These are phyloP conservation scores for Oegoconia quadripuncta DNA, from an alignment of 2,888 invertebrate species.

Conservation along the genomic window DNA sequence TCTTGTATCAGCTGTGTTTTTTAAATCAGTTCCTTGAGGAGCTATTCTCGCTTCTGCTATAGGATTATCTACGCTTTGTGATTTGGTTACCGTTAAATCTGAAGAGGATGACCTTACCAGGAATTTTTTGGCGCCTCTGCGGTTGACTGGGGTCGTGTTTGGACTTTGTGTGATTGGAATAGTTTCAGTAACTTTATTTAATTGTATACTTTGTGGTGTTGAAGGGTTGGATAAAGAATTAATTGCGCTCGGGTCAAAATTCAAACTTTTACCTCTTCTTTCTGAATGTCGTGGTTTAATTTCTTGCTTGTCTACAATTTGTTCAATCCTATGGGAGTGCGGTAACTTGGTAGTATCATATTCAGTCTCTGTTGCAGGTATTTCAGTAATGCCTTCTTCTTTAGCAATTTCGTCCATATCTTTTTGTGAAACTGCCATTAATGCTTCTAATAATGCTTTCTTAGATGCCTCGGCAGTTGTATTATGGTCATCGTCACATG, in stretches of 20 bases:
- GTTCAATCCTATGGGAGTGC: slow-evolving; percentile 41
- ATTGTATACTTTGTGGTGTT: slow-evolving; percentile 39
- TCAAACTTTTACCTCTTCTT: slow-evolving; percentile 54
- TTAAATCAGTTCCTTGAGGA: slow-evolving; percentile 42
- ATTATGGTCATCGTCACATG: slow-evolving; percentile 86
- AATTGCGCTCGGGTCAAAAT: slow-evolving; percentile 55
- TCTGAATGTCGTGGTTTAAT: slow-evolving; percentile 36
- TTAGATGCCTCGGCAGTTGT: slow-evolving; percentile 85
- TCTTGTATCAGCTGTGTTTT: slow-evolving; percentile 83
- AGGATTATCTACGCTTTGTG: slow-evolving; percentile 50
- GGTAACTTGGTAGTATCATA: slow-evolving; percentile 39
- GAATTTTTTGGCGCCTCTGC: slow-evolving; percentile 61
- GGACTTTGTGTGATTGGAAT: slow-evolving; percentile 50
- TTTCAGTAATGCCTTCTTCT: slow-evolving; percentile 48
- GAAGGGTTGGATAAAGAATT: slow-evolving; percentile 61
- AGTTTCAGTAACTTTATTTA: slow-evolving; percentile 39
- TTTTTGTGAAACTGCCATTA: slow-evolving; percentile 82
- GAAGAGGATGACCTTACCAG: slow-evolving; percentile 38
- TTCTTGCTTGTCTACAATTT: slow-evolving; percentile 35
- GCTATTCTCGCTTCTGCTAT: slow-evolving; percentile 63
- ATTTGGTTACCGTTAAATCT: slow-evolving; percentile 38
- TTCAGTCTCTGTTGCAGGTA: slow-evolving; percentile 38
- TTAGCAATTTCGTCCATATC: slow-evolving; percentile 72
- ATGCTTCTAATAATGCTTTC: slow-evolving; percentile 82
- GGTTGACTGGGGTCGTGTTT: slow-evolving; percentile 44